Conservation (phyloP, 2,888 invertebrate species). For the Morinoia aosen region DNA sequence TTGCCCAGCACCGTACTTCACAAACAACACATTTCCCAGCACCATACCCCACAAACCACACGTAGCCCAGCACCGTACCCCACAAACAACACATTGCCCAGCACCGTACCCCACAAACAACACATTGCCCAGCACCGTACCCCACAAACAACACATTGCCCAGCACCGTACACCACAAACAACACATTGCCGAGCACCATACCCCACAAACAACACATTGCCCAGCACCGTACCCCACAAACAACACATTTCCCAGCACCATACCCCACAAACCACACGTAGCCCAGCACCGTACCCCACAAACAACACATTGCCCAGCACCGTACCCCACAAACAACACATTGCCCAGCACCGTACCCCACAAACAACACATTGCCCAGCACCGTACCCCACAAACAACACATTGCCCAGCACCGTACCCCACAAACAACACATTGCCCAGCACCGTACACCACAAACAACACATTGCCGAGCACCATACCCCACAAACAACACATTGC, state of each 20-base stretch:
- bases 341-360: not conserved
- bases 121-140: not conserved
- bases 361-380: not conserved
- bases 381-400: too few relatives aligned
- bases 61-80: not conserved
- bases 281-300: too few relatives aligned
- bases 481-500: not conserved
- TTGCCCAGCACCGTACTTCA: too few relatives aligned
- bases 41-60: too few relatives aligned
- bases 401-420: not conserved
- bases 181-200: not conserved
- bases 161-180: too few relatives aligned
- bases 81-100: not conserved
- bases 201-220: not conserved
- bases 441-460: too few relatives aligned
- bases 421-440: not conserved
- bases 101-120: too few relatives aligned
- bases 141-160: not conserved
- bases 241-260: not conserved
- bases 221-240: too few relatives aligned
- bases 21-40: not conserved
- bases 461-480: not conserved
- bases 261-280: not conserved
- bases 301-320: not conserved
- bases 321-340: not conserved